Evolutionary conservation across 2,113 vertebrate species (phyloP), one percentile per base, ranked within the genome.

Genomic region (Arvicanthis niloticus): DNA sequence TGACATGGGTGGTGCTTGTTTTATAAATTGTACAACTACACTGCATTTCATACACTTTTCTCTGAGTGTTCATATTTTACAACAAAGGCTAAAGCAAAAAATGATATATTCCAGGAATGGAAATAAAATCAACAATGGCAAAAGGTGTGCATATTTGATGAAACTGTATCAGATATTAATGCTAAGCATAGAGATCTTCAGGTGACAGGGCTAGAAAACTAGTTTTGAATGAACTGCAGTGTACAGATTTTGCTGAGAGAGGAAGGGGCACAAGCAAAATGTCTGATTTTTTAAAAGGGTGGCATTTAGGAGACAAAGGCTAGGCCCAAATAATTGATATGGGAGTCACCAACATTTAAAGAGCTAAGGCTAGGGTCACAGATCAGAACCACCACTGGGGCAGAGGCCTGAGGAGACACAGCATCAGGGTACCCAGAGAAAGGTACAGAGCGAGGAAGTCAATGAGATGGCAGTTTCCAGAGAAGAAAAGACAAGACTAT

Each of bases 271-370:
- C 93, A 96, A 62, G 51, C 75, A 91, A 60, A 58, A 42, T 10
- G 34, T 73, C 90, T 45, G 72, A 45, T 89, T 86, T 86, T 93
- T 89, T 89, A 16, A 87, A 72, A 81, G 45, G 56, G 93, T 60
- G 42, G 53, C 58, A 62, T 77, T 78, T 73, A 95, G 40, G 24
- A 34, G 40, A 77, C 42, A 65, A 53, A 37, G 2, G 29, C 89
- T 62, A 86, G 72, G 62, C 53, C 21, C 51, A 65, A 82, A 85
- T 70, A 56, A 94, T 87, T 82, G 65, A 72, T 73, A 8, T 58
- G 45, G 48, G 16, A 58, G 17, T 80, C 84, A 88, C 58, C 92
- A 60, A 82, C n/a, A 93, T 34, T 82, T 9, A 81, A 70, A 78
- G 51, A 81, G 58, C 0, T 87, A 68, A 95, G 65, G 29, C 77